Evolutionary conservation across 2,113 vertebrate species (phyloP).

Genomic region (Haplotaxodon microlepis): DNA sequence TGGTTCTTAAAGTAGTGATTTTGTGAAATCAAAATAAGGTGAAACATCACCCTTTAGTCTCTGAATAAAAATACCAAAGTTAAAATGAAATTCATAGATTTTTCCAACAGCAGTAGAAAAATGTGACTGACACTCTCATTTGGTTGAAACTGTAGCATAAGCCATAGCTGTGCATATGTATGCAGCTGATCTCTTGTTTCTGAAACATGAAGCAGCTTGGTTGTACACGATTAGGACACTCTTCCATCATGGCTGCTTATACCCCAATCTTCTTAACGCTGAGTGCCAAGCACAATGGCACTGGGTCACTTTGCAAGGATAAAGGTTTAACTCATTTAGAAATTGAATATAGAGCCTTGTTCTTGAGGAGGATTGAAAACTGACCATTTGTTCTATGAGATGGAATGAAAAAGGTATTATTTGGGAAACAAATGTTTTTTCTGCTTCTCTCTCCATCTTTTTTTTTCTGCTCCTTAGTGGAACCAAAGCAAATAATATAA

Average conservation of each 20-base stretch:
- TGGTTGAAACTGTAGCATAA: neutral
- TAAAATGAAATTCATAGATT: neutral
- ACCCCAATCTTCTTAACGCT: slow-evolving; percentile 30
- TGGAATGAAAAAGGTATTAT: neutral
- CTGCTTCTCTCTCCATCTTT: neutral
- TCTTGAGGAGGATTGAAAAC: neutral
- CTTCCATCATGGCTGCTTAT: slow-evolving; percentile 39
- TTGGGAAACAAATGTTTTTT: neutral
- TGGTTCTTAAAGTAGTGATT: neutral
- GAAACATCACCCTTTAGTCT: neutral
- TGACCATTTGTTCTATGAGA: neutral
- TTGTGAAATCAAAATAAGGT: neutral
- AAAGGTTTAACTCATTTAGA: slow-evolving; percentile 23
- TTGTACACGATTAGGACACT: slow-evolving; percentile 21
- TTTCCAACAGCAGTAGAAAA: neutral
- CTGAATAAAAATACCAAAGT: neutral
- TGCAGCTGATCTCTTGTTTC: slow-evolving; percentile 32
- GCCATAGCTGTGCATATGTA: neutral
- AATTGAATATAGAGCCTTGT: neutral
- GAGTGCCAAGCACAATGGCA: neutral
- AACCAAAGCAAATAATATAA: neutral
- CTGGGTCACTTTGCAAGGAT: neutral
- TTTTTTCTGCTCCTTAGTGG: neutral
- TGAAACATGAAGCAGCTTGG: slow-evolving; percentile 46
- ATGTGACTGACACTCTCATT: neutral